Base-by-base conservation (phyloP, 2,113 vertebrate genomes). In the Cynopterus brachyotis region DNA sequence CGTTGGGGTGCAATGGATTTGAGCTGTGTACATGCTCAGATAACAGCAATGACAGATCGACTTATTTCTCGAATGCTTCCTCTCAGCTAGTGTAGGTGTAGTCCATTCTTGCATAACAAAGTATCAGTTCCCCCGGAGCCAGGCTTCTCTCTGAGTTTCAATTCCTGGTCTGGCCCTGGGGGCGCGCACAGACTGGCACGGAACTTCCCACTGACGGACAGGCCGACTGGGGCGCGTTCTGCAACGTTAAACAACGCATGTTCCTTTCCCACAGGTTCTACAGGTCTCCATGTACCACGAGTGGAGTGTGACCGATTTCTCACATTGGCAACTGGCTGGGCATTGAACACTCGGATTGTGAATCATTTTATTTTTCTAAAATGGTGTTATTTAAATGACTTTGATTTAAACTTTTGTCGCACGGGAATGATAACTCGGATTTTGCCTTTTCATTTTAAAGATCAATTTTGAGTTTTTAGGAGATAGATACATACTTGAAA, bases 321-420 rank as follows among this genome's bases (percentile, higher is more conserved):
- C 82, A 45, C 0, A 9, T 6, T 87, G 37, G 42, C 42, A 92
- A 50, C 20, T 47, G 28, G 32, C 57, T 87, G n/a, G 45, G 32
- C 15, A 6, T 19, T 37, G 72, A 53, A 81, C 16, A 15, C 19
- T 32, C 42, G 40, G 81, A 53, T 47, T 10, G 15, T 4, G 9
- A 83, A 47, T 57, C 12, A 16, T 53, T 30, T 73, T 80, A 40
- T 57, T 91, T 95, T 72, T 57, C 6, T 53, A 50, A 81, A 93
- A 85, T 55, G 9, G 90, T 92, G 75, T 95, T 28, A 94, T 81
- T 90, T 67, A 86, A 91, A 57, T 95, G 50, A 73, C 83, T 87
- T 91, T 94, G 35, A 86, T 76, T 47, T 80, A 40, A 89, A 86
- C 15, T 45, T 89, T 82, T 89, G 30, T 64, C 28, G 73, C 55